Conservation (phyloP, 2,113 vertebrate species). For the Takifugu bimaculatus region DNA sequence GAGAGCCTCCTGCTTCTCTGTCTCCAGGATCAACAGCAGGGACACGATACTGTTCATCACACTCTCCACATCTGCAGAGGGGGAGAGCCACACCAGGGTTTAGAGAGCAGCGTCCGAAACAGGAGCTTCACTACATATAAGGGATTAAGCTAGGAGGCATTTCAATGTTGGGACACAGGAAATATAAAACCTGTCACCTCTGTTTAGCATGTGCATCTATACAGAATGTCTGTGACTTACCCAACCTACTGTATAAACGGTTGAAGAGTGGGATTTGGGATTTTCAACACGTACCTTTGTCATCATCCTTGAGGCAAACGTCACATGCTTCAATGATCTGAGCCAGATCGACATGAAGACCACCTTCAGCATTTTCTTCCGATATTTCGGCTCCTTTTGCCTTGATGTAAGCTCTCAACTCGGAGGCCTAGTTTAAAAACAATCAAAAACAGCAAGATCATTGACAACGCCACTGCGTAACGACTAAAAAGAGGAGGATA, state of each 20-base stretch:
- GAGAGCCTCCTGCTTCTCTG: conserved; percentile 92
- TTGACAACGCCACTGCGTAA: neutral
- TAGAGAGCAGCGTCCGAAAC: neutral
- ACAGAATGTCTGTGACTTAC: too few species aligned
- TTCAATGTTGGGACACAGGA: neutral
- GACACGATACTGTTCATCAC: conserved; percentile 98
- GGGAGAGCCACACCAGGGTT: neutral
- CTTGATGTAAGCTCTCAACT: conserved; percentile 91
- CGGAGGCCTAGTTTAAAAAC: conserved; percentile 78
- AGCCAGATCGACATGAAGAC: conserved; percentile 90
- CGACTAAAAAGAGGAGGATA: neutral
- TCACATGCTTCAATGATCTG: conserved; percentile 97
- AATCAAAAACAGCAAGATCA: too few species aligned
- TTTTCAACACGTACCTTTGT: conserved; percentile 83
- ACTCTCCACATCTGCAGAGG: conserved; percentile 87
- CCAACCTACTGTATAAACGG: neutral
- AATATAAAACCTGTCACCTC: neutral
- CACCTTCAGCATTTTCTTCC: conserved; percentile 92
- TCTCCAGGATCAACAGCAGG: conserved; percentile 91
- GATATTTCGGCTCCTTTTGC: conserved; percentile 95
- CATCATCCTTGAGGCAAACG: conserved; percentile 92
- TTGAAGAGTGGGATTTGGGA: neutral
- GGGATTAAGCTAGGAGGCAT: neutral
- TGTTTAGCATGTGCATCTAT: too few species aligned
- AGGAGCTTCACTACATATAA: neutral